Conservation (phyloP, 2,888 invertebrate species). For the Macrophya alboannulata region DNA sequence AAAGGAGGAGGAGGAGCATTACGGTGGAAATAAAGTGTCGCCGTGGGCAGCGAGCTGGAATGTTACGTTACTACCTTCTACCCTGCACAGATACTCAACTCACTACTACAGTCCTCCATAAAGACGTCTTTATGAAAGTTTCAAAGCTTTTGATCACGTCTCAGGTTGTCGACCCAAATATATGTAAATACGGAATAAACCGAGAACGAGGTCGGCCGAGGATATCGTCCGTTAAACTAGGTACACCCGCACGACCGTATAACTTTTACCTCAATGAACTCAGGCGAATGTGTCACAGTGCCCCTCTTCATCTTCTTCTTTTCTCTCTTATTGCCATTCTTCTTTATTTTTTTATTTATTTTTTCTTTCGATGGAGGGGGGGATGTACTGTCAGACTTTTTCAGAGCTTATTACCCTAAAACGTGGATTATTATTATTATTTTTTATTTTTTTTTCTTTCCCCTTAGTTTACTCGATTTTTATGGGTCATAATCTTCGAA, state of each 20-base stretch:
- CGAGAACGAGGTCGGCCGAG: conserved; percentile 57
- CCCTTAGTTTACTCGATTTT: neutral
- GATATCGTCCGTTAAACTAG: conserved; percentile 49
- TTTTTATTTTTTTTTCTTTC: no score
- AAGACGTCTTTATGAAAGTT: conserved; percentile 70
- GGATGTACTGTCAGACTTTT: neutral
- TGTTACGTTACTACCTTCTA: conserved; percentile 57
- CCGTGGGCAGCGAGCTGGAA: conserved; percentile 28
- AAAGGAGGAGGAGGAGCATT: neutral
- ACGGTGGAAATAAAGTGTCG: conserved; percentile 65
- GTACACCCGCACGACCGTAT: conserved; percentile 23
- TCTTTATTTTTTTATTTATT: neutral
- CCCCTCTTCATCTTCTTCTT: neutral
- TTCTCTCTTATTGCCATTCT: neutral
- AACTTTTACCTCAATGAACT: conserved; percentile 30
- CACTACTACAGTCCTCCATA: conserved; percentile 61
- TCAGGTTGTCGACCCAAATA: conserved; percentile 63
- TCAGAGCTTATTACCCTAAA: neutral
- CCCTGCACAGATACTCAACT: conserved; percentile 11
- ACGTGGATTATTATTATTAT: neutral
- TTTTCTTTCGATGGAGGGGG: no score
- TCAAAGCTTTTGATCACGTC: conserved; percentile 62
- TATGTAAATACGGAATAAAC: conserved; percentile 71
- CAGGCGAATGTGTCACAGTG: neutral
- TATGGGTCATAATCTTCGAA: neutral